Base-by-base conservation (phyloP, 2,797 vertebrate genomes). In the Nyctibius grandis region DNA sequence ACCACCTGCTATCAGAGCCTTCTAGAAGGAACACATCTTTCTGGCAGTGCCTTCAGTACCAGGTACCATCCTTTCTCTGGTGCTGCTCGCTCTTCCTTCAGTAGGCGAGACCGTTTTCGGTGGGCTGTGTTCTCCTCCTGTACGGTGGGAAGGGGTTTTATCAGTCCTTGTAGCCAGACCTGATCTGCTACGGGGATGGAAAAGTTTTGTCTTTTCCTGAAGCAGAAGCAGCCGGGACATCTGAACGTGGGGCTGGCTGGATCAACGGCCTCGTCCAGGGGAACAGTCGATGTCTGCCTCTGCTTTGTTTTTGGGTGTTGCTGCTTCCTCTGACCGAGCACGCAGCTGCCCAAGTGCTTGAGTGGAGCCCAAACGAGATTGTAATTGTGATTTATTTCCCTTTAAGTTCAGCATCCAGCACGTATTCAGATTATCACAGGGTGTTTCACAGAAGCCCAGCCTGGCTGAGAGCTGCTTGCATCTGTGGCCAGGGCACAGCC, bases 301-400 rank as follows among this genome's bases (percentile, higher is more conserved):
- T 56, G 79, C 73, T 51, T 56, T 15, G 61, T 50, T 7, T 77
- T 12, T 64, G 86, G 83, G 80, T 84, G 48, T 14, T 2, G 26
- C 61, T 31, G 69, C 82, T 75, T 57, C 54, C 73, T 61, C 69
- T 42, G 40, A 61, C 50, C 72, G 21, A 61, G 19, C 59, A 14
- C 16, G 2, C 80, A 90, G 89, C 77, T 93, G 94, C 83, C 0
- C 3, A 89, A 67, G 11, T 17, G 65, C 80, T 64, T 51, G 57
- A 88, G 75, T 13, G 47, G 26, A 72, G 56, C 81, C 84, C 76
- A 59, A 50, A 75, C 31, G 86, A 88, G 89, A 33, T 59, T 89
- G 85, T 95, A 88, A 75, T 80, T 91, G 75, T 88, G 89, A 88
- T 95, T 91, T 64, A 90, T 95, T 84, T 79, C 95, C 88, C 90